phyloP scores from a whole-genome alignment of 1,140 invertebrate species.

The Trissolcus basalis region DNA sequence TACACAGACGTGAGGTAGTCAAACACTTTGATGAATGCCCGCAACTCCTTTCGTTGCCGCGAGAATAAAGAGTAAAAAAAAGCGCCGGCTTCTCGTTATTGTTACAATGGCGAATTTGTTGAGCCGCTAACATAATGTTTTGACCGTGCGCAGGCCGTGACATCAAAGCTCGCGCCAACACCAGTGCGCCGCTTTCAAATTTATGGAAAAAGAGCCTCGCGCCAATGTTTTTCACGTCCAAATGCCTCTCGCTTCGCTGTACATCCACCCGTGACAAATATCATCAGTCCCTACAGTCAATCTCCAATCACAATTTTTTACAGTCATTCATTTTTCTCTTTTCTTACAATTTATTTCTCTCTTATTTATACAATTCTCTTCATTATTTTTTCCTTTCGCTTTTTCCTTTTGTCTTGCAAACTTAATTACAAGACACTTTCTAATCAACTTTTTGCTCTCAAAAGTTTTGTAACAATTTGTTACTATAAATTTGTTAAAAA shows the following conservation, averaged over 20 bases:
- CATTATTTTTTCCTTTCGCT: no score
- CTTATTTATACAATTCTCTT: no score
- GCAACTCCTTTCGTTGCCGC: slow-evolving; percentile 44
- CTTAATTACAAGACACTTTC: no score
- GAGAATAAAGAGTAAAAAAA: slow-evolving; percentile 27
- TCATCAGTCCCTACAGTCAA: background rate
- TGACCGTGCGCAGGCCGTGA: slow-evolving; percentile 28
- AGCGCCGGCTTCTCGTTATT: slow-evolving; percentile 48
- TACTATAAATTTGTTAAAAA: no score
- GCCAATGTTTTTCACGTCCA: slow-evolving; percentile 37
- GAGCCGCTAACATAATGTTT: slow-evolving; percentile 44
- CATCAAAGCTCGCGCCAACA: slow-evolving; percentile 46
- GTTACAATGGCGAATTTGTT: slow-evolving; percentile 59
- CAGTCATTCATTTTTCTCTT: no score
- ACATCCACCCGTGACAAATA: background rate
- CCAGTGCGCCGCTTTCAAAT: slow-evolving; percentile 47
- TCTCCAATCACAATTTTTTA: no score
- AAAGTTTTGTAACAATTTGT: no score
- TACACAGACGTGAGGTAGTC: slow-evolving; percentile 54
- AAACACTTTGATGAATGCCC: slow-evolving; percentile 57
- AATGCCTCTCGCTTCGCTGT: slow-evolving; percentile 25
- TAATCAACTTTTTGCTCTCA: no score
- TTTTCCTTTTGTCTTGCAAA: background rate
- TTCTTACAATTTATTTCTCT: no score
- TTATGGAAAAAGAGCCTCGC: slow-evolving; percentile 40